phyloP scores from a whole-genome alignment of 2,113 vertebrate species.

The Leptosomus discolor region DNA sequence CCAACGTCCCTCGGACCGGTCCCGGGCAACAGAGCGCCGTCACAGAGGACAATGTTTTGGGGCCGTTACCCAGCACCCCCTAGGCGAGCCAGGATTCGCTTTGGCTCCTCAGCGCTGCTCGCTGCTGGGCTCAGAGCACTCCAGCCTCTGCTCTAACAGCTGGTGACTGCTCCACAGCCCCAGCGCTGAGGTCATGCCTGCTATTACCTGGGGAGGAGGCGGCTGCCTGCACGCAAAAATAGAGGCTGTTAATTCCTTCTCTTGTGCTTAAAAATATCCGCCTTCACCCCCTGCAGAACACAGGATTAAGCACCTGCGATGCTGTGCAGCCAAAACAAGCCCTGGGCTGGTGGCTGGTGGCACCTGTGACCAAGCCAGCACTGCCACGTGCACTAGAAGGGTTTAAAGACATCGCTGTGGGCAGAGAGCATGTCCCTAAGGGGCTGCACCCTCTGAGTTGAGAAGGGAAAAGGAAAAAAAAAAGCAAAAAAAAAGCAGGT shows the following conservation, averaged over 20 bases:
- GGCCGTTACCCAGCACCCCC: neutral
- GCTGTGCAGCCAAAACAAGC: accelerated
- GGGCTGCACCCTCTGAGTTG: neutral
- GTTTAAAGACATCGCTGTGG: neutral
- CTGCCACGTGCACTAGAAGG: neutral
- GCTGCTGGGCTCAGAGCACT: neutral
- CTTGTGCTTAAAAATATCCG: neutral
- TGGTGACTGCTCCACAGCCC: neutral
- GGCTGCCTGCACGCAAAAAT: neutral
- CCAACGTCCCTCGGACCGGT: neutral
- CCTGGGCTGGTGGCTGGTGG: neutral
- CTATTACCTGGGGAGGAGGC: neutral
- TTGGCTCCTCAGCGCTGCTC: neutral
- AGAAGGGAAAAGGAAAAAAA: neutral
- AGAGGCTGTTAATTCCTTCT: neutral
- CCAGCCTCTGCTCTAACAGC: neutral
- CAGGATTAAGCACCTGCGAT: neutral
- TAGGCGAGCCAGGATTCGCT: accelerated
- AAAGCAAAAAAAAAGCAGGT: neutral
- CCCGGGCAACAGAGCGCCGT: too few species aligned
- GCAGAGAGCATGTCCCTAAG: neutral
- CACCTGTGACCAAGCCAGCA: neutral
- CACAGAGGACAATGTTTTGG: too few species aligned
- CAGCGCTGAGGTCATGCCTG: neutral
- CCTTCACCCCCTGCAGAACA: neutral